These are phyloP conservation scores for Motacilla alba DNA, from an alignment of 2,113 vertebrate species.

Conservation along the genomic window DNA sequence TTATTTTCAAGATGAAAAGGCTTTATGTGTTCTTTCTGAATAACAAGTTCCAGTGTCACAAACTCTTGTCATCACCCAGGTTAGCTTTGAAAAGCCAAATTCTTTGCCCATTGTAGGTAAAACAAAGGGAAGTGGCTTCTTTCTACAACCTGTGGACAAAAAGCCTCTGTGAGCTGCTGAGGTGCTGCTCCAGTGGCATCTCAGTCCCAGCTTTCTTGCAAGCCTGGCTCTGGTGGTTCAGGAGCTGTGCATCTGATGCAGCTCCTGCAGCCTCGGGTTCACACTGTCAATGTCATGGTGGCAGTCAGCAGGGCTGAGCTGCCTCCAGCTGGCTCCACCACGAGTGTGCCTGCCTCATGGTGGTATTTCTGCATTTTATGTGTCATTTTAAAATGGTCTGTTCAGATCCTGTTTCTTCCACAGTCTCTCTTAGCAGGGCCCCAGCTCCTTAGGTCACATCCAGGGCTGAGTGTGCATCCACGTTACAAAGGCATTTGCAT, in stretches of 20 bases:
- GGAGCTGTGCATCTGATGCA: not conserved
- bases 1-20: not conserved
- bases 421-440: not conserved
- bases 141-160: not conserved
- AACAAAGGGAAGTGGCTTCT: not conserved
- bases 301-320: not conserved
- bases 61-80: not conserved
- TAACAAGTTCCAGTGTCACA: not conserved
- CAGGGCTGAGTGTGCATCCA: not conserved
- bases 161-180: not conserved
- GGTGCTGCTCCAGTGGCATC: not conserved
- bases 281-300: not conserved
- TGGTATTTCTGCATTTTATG: not conserved
- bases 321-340: not conserved
- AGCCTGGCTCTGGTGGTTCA: not conserved
- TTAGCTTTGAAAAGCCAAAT: not conserved
- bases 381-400: not conserved
- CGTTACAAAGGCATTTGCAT: not conserved
- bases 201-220: not conserved
- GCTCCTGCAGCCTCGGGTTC: not conserved
- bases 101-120: not conserved
- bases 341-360: not conserved
- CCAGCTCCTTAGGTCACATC: not conserved
- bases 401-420: not conserved
- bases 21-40: not conserved